Conservation (phyloP, 2,888 invertebrate species). For the Tetropium fuscum region DNA sequence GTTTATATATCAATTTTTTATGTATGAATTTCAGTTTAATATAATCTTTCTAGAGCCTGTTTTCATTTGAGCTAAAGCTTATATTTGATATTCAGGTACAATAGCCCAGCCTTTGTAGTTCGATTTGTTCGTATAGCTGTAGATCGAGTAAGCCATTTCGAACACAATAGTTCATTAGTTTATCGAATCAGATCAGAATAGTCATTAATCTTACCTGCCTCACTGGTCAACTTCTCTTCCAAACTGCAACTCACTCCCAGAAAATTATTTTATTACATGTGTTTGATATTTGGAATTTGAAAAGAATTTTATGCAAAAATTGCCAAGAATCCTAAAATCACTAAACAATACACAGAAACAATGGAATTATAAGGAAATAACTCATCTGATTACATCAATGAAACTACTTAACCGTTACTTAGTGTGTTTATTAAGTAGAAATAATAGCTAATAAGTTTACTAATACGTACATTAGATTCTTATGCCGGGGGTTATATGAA, state of each 20-base stretch:
- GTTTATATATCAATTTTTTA: too few relatives aligned
- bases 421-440: too few relatives aligned
- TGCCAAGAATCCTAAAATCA: background rate
- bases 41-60: background rate
- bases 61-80: background rate
- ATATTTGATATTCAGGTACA: conserved; percentile 54
- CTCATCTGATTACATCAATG: too few relatives aligned
- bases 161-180: conserved; percentile 68
- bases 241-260: conserved; percentile 32
- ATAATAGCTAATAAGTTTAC: too few relatives aligned
- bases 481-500: too few relatives aligned
- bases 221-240: conserved; percentile 25
- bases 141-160: conserved; percentile 62
- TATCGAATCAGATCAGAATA: conserved; percentile 66
- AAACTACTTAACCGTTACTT: too few relatives aligned
- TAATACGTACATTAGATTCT: too few relatives aligned
- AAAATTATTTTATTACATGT: conserved; percentile 25
- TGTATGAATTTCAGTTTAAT: background rate
- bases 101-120: conserved; percentile 59
- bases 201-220: conserved; percentile 63
- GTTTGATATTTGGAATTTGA: background rate
- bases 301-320: background rate
- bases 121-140: conserved; percentile 59
- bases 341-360: too few relatives aligned
- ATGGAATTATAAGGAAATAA: too few relatives aligned